Conservation (phyloP, 2,888 invertebrate genomes). For the Pycnomerus fuliginosus region DNA sequence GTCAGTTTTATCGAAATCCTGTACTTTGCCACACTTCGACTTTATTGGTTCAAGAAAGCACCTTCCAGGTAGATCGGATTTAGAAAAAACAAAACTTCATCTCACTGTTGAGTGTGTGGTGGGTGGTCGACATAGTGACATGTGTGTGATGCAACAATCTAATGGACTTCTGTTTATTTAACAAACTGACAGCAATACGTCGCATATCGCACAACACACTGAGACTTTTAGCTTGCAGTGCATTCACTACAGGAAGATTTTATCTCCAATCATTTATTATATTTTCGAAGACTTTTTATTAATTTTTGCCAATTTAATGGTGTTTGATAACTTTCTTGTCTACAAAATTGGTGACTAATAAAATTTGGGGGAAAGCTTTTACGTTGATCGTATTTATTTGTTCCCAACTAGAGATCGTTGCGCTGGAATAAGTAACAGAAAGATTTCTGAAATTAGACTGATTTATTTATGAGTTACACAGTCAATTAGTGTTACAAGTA, state of each 20-base stretch:
- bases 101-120: slow-evolving; percentile 20
- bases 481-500: slow-evolving; percentile 41
- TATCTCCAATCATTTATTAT: neutral
- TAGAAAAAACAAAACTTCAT: no score
- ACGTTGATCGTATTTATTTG: neutral
- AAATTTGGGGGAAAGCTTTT: neutral
- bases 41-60: slow-evolving; percentile 61
- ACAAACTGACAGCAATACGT: slow-evolving; percentile 52
- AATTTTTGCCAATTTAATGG: neutral
- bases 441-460: slow-evolving; percentile 37
- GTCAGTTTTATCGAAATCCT: slow-evolving; percentile 73
- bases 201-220: slow-evolving; percentile 39
- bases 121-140: slow-evolving; percentile 47
- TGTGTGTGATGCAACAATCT: slow-evolving; percentile 54
- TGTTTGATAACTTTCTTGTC: neutral
- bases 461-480: slow-evolving; percentile 38
- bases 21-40: slow-evolving; percentile 67
- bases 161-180: slow-evolving; percentile 55
- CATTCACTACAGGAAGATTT: slow-evolving; percentile 12
- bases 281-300: neutral
- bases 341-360: neutral
- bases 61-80: no score
- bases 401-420: slow-evolving; percentile 16
- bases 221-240: slow-evolving; percentile 31
- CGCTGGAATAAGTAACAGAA: slow-evolving; percentile 32